A percentile compares a stretch with the other conserved stretches of the same genome.
Evolutionary conservation across 2,113 vertebrate genomes (phyloP).

Genomic region (Rhipidura dahli): DNA sequence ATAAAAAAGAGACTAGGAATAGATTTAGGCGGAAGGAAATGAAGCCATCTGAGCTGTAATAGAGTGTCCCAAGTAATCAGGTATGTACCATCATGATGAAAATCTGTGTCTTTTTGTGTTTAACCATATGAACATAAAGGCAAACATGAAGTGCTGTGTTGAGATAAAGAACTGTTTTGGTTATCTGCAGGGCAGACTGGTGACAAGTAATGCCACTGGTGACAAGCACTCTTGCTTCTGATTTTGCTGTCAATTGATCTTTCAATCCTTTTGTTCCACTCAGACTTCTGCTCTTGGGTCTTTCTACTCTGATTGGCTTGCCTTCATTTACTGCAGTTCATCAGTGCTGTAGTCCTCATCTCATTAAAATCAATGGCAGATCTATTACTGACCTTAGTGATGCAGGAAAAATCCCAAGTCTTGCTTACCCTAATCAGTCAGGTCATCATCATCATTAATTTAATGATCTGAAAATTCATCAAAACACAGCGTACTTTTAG

Average conservation of each 20-base stretch:
- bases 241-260: not conserved
- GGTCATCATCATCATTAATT: constrained; percentile 17
- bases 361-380: not conserved
- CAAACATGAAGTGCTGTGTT: not conserved
- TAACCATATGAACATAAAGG: not conserved
- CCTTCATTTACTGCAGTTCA: not conserved
- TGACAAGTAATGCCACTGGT: not conserved
- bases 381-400: not conserved
- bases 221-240: not conserved
- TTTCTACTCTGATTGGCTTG: not conserved
- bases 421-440: constrained; percentile 15
- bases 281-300: not conserved
- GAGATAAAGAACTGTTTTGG: not conserved
- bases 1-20: not conserved
- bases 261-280: not conserved
- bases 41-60: not conserved
- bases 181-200: not conserved
- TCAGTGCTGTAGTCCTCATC: not conserved
- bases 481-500: not conserved
- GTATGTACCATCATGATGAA: not conserved
- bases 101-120: not conserved
- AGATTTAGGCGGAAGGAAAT: not conserved
- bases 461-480: constrained; percentile 4
- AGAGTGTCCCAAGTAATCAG: not conserved
- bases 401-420: not conserved